phyloP scores from a whole-genome alignment of 2,113 vertebrate species.

The Calyptomena viridis region DNA sequence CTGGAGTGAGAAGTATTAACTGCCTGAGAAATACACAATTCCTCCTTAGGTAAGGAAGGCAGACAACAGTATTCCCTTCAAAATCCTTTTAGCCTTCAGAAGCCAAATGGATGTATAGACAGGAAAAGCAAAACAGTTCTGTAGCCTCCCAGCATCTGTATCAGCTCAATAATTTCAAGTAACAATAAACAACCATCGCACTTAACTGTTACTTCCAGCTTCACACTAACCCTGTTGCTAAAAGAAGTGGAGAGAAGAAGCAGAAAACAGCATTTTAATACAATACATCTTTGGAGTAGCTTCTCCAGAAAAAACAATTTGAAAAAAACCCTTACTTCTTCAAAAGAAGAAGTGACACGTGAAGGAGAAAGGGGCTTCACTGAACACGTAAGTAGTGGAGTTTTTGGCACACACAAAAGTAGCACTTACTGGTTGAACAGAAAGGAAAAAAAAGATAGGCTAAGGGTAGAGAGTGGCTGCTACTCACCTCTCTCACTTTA shows the following conservation, averaged over 20 bases:
- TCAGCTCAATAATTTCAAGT: neutral
- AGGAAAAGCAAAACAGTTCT: neutral
- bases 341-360: neutral
- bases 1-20: neutral
- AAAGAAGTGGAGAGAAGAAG: neutral
- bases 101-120: neutral
- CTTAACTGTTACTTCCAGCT: neutral
- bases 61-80: neutral
- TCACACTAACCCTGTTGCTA: neutral
- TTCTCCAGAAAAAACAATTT: neutral
- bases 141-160: neutral
- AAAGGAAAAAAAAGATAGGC: neutral
- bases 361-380: neutral
- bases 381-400: neutral
- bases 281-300: neutral
- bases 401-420: neutral
- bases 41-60: neutral
- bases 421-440: neutral
- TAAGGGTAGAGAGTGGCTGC: neutral
- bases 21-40: neutral
- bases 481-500: neutral
- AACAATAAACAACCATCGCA: neutral
- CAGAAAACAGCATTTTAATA: neutral
- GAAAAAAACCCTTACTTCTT: neutral
- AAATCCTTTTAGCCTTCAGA: neutral